Evolutionary conservation across 2,113 vertebrate species (phyloP).

Genomic region (Vireo altiloquus): DNA sequence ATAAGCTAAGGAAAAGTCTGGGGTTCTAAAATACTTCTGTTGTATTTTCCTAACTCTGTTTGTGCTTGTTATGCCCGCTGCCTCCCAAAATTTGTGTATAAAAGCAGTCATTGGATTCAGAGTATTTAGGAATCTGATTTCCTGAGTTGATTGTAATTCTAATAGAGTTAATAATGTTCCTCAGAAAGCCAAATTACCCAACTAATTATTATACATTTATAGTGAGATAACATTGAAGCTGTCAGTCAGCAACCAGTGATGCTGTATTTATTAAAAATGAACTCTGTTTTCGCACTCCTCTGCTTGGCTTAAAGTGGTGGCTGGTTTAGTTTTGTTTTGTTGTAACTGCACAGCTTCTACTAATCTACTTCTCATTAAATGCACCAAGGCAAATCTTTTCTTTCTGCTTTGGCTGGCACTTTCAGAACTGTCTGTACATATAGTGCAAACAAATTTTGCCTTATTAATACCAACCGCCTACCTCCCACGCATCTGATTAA

Average conservation of each 20-base stretch:
- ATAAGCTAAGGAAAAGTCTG: not conserved
- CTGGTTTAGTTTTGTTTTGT: not conserved
- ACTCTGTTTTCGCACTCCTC: not conserved
- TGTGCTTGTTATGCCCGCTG: not conserved
- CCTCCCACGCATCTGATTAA: not conserved
- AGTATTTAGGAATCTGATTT: not conserved
- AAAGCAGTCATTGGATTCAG: not conserved
- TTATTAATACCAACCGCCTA: not conserved
- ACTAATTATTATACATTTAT: not conserved
- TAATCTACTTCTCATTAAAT: constrained; percentile 4
- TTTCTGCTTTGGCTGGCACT: constrained; percentile 8
- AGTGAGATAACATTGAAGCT: not conserved
- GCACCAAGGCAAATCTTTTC: not conserved
- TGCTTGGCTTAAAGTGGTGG: not conserved
- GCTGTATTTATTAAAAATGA: not conserved
- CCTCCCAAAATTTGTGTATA: not conserved
- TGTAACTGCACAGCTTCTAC: not conserved
- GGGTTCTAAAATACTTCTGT: not conserved
- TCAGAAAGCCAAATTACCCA: not conserved
- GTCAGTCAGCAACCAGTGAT: not conserved
- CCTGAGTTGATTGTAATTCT: not conserved
- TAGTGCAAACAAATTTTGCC: not conserved
- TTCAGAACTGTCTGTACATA: not conserved
- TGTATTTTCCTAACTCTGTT: rapidly evolving
- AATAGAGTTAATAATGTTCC: not conserved